Base-by-base conservation (phyloP, 2,113 vertebrate genomes). In the Poeciliopsis occidentalis region DNA sequence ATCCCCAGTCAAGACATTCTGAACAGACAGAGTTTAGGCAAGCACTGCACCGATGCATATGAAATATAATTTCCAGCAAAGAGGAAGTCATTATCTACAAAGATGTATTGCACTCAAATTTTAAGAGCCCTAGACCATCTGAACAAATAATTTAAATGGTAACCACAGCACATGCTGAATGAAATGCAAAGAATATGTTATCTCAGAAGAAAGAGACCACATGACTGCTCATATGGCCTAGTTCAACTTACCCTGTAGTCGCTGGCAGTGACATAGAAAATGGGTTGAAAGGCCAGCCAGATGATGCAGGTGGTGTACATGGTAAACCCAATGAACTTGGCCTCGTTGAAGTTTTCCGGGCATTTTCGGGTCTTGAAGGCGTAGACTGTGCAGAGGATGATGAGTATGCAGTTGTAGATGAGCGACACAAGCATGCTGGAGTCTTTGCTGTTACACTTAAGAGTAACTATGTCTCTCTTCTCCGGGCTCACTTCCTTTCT, bases 261-360 rank as follows among this genome's bases (percentile, higher is more conserved):
- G 8, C 97, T 98, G 90, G 98, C 98, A 34, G 98, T 99, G 87
- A 99, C 98, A 0, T 99, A 99, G 95, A 99, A 99, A 93, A 99
- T 99, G 70, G 98, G 98, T 87, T 99, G 95, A 92, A 99, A 99
- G 29, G 98, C 98, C 89, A 99, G 93, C 98, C 98, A 99, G 93
- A 99, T 99, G 94, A 99, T 99, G 93, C 98, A 99, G 62, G 98
- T 99, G 2, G 98, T 99, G 87, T 99, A 99, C 98, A 99, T 99
- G 91, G 98, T 99, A 89, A 99, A 99, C 31, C 98, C 98, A 0
- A 99, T 99, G 93, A 99, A 99, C 91, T 99, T 99, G 92, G 98
- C 98, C 92, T 99, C 98, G 0, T 99, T 99, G 94, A 99, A 99
- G 92, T 99, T 99, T 87, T 99, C 98, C 0, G 98, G 98, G 83